Percentiles rank a stretch among this genome's conserved stretches.
These are phyloP conservation scores for Rhagoletis zephyria DNA, from an alignment of 1,140 invertebrate species.

Conservation along the genomic window DNA sequence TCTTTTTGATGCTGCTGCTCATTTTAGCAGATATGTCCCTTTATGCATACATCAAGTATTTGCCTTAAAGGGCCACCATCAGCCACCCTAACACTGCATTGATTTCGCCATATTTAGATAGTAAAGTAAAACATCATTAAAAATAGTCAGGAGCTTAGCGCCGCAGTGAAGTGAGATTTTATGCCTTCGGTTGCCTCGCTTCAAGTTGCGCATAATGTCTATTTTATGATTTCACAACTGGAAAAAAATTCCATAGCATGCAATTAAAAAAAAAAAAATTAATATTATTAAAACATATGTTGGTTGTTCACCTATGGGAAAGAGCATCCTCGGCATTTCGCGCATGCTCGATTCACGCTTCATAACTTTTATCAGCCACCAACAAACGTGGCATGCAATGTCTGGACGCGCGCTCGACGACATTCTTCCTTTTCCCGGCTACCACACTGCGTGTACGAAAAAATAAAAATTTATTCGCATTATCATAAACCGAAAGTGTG, in stretches of 20 bases:
- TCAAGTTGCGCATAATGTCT: conserved; percentile 2
- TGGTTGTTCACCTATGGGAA: not conserved
- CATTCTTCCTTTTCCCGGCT: not conserved
- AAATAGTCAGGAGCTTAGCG: not conserved
- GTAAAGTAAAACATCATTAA: conserved; percentile 24
- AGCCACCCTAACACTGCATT: not conserved
- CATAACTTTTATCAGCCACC: not conserved
- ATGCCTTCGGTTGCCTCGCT: not conserved
- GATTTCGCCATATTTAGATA: conserved; percentile 16
- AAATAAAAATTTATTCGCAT: conserved; percentile 7
- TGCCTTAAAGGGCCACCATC: not conserved
- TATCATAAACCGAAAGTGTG: not conserved
- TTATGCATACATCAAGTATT: not conserved
- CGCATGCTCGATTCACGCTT: conserved; percentile 3
- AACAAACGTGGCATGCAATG: not conserved
- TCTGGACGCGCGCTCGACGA: not conserved
- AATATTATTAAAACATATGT: not conserved
- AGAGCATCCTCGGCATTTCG: not conserved
- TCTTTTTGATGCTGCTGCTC: not conserved
- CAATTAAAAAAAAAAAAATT: not conserved
- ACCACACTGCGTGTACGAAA: not conserved
- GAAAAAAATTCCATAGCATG: not conserved
- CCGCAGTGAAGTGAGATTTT: not conserved
- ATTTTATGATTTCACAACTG: conserved; percentile 25
- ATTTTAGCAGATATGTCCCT: not conserved